A percentile compares a stretch with the other conserved stretches of the same genome.
Conservation (phyloP, 53 echinoderm and acorn worm genomes). For the Mesocentrotus franciscanus region DNA sequence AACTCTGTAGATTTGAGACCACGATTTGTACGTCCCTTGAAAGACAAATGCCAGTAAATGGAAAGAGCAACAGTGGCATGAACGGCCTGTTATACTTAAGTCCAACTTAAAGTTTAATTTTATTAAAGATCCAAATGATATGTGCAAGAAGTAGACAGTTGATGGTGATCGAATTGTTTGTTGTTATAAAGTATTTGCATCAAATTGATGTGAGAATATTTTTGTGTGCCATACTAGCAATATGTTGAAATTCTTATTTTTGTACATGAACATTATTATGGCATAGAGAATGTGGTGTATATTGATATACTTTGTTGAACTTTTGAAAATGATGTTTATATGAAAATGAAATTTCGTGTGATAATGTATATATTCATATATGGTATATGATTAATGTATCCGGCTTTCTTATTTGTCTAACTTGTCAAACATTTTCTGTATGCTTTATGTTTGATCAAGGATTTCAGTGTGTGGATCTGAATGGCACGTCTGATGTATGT, state of each 20-base stretch:
- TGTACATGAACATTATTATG: neutral
- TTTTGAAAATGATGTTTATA: neutral
- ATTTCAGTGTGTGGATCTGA: too few relatives aligned
- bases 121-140: neutral
- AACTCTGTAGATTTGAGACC: too few relatives aligned
- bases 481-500: too few relatives aligned
- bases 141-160: neutral
- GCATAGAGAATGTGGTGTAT: neutral
- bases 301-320: neutral
- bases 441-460: too few relatives aligned
- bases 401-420: neutral
- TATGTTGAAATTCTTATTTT: constrained; percentile 24
- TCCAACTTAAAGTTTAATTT: too few relatives aligned
- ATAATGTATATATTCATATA: neutral
- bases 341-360: neutral
- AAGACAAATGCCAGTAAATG: too few relatives aligned
- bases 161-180: neutral
- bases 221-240: constrained; percentile 28
- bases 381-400: neutral
- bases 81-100: too few relatives aligned
- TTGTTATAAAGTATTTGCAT: neutral
- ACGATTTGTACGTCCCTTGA: too few relatives aligned
- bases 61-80: too few relatives aligned
- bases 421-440: too few relatives aligned
- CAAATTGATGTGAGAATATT: neutral